Base-by-base conservation (phyloP, 2,888 invertebrate species). In the Clusia tigrina region DNA sequence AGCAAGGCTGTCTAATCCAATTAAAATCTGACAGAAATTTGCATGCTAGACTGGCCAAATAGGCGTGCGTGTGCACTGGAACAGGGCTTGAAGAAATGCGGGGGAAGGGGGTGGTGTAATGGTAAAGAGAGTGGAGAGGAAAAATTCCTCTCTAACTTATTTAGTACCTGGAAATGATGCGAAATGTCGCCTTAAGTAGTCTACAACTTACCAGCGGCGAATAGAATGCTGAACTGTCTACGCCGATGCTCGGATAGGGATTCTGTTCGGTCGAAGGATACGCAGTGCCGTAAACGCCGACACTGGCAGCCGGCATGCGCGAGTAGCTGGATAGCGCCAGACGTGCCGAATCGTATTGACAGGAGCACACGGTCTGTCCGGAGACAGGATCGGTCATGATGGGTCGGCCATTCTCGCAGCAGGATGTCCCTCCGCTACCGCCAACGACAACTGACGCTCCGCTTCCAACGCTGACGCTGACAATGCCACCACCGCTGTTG, bases 151-250 rank as follows among this genome's bases (percentile, higher is more conserved):
- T n/a, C 32, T 32, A 5, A 32, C 32, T 32, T 12, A 32, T 32
- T 32, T 12, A 32, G 6, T 32, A 32, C 5, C 32, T 32, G 32
- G 18, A 38, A 42, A n/a, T n/a, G 42, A 54, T 23, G 23, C 32
- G 15, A 25, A 24, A 53, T 25, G 9, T 1, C 20, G n/a, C 15
- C 20, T 9, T 20, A 54, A 9, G n/a, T n/a, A 48, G 15, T 57
- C n/a, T 12, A 46, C n/a, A 25, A 90, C 95, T 91, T 88, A 96
- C 96, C 92, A 96, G 84, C 69, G 96, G 95, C 67, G 95, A 94
- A 86, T 96, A 96, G 86, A 96, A 96, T 58, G 96, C 95, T 37
- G 96, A 95, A 79, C 95, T 95, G 83, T 95, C 95, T 75, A 94
- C 92, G 62, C 94, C 93, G 85, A 95, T 95, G 85, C 94, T 94